Evolutionary conservation across 2,888 invertebrate species (phyloP).

Genomic region (Argyresthia albistria): DNA sequence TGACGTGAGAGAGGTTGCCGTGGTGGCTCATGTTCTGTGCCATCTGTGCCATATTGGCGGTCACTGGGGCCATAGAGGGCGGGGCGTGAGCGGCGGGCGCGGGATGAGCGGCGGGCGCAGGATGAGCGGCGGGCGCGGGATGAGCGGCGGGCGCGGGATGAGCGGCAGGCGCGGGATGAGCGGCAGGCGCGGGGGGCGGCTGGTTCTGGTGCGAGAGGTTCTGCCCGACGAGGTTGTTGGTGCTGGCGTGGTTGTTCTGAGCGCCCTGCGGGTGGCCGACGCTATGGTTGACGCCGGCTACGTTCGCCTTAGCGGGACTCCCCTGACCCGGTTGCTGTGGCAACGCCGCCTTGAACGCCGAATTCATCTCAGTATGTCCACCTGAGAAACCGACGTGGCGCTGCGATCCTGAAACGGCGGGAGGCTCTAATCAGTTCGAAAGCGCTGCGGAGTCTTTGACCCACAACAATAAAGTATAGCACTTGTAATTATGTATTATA

Average conservation of each 20-base stretch:
- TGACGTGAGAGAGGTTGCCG: slow-evolving; percentile 58
- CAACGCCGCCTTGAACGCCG: slow-evolving; percentile 70
- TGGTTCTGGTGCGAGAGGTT: slow-evolving; percentile 52
- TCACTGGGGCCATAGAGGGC: slow-evolving; percentile 63
- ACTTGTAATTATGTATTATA: slow-evolving; percentile 28
- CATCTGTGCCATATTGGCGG: slow-evolving; percentile 67
- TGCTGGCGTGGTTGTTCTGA: slow-evolving; percentile 44
- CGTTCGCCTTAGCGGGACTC: slow-evolving; percentile 59
- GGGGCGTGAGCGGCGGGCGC: slow-evolving; percentile 43
- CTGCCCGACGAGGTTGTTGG: slow-evolving; percentile 22
- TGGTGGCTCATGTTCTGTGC: slow-evolving; percentile 69
- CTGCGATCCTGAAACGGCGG: slow-evolving; percentile 46
- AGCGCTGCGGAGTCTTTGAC: slow-evolving; percentile 58
- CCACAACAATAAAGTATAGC: slow-evolving; percentile 64
- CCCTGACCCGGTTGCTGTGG: slow-evolving; percentile 55
- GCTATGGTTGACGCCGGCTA: slow-evolving; percentile 52
- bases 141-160: slow-evolving; percentile 48
- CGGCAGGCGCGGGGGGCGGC: slow-evolving; percentile 25
- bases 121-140: slow-evolving; percentile 51
- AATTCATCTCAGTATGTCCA: slow-evolving; percentile 66
- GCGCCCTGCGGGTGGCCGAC: slow-evolving; percentile 49
- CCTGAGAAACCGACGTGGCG: slow-evolving; percentile 21
- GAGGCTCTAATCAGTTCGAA: slow-evolving; percentile 39
- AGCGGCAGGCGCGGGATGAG: slow-evolving; percentile 49
- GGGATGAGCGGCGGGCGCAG: slow-evolving; percentile 33